phyloP scores from a whole-genome alignment of 1,140 invertebrate species.

The Anastrepha ludens region DNA sequence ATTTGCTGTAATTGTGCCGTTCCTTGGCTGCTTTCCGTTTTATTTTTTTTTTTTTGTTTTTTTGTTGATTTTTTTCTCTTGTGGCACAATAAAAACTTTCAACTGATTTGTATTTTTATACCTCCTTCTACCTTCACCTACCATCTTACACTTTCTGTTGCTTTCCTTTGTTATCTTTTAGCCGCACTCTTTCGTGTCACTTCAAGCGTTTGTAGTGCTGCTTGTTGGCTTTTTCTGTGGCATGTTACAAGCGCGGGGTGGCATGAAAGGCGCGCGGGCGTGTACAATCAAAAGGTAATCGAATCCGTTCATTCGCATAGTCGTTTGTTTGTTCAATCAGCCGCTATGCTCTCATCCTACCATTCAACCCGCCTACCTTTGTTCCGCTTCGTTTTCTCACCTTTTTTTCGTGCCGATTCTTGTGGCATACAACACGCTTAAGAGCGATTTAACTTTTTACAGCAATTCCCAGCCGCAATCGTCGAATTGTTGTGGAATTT shows the following conservation, averaged over 20 bases:
- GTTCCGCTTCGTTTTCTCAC: constrained; percentile 36
- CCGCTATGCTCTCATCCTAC: background rate
- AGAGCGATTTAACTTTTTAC: constrained; percentile 27
- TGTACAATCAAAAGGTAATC: constrained; percentile 42
- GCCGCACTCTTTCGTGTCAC: background rate
- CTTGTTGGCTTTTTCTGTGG: background rate
- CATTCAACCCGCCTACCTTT: background rate
- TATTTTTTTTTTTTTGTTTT: background rate
- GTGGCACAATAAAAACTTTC: constrained; percentile 46
- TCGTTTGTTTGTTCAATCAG: constrained; percentile 33
- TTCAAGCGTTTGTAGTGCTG: background rate
- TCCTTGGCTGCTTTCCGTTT: background rate
- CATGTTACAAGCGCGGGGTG: background rate
- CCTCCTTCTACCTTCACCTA: background rate
- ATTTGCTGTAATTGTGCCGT: constrained; percentile 43
- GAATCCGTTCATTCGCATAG: constrained; percentile 39
- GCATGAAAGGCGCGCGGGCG: background rate
- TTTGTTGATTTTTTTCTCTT: background rate
- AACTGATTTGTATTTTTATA: constrained; percentile 42
- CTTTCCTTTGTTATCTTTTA: background rate
- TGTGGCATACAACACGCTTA: constrained; percentile 44
- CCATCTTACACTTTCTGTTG: background rate
- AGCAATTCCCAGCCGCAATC: background rate
- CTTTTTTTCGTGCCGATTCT: constrained; percentile 30
- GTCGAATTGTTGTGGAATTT: background rate